Conservation (phyloP, 2,113 vertebrate species). For the Phrynosoma blainvillii region DNA sequence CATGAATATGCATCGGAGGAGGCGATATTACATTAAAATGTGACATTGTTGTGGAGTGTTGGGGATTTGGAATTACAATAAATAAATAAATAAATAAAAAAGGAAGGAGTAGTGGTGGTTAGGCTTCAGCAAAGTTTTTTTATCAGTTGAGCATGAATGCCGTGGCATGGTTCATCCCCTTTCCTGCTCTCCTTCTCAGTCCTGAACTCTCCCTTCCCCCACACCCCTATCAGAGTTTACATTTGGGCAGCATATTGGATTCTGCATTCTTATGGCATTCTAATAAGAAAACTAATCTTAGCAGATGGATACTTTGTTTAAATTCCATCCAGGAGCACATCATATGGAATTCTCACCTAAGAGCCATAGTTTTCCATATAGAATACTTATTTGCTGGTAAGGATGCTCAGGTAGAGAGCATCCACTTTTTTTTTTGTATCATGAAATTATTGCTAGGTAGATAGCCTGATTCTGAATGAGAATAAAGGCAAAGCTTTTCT, state of each 20-base stretch:
- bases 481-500: conserved; percentile 32
- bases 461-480: conserved; percentile 25
- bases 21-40: conserved; percentile 91
- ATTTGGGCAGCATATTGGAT: conserved; percentile 57
- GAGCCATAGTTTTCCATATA: conserved; percentile 48
- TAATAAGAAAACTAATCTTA: conserved; percentile 55
- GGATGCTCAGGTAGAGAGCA: conserved; percentile 29
- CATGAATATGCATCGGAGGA: conserved; percentile 97
- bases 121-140: conserved; percentile 68
- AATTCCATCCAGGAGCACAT: conserved; percentile 42
- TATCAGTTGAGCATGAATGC: conserved; percentile 67
- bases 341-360: conserved; percentile 28
- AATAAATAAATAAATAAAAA: conserved; percentile 55
- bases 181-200: conserved; percentile 52
- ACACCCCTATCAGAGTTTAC: conserved; percentile 29
- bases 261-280: conserved; percentile 47
- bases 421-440: conserved; percentile 27
- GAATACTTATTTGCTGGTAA: conserved; percentile 39
- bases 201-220: conserved; percentile 34
- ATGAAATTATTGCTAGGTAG: conserved; percentile 40
- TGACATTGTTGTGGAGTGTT: conserved; percentile 83
- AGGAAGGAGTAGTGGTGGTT: conserved; percentile 9
- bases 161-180: conserved; percentile 23
- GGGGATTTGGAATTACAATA: conserved; percentile 77
- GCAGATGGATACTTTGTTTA: conserved; percentile 56